phyloP scores from a whole-genome alignment of 2,888 invertebrate species.

The Lochmaea crataegi region DNA sequence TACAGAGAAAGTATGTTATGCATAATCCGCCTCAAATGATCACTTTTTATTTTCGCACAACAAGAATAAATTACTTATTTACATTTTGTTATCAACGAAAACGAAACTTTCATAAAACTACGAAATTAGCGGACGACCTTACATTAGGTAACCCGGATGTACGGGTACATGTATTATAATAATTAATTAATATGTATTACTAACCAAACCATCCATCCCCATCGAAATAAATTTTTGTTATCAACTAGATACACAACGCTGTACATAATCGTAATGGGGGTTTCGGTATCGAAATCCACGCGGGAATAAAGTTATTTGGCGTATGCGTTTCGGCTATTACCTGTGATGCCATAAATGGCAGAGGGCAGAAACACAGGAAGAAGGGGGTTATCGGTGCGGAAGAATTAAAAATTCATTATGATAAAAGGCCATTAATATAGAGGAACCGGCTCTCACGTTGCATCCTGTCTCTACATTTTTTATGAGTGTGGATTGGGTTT shows the following conservation, averaged over 20 bases:
- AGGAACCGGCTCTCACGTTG: slow-evolving; percentile 28
- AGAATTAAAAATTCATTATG: slow-evolving; percentile 40
- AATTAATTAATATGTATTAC: background rate
- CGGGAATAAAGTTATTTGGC: slow-evolving; percentile 10
- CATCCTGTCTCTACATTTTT: slow-evolving; percentile 36
- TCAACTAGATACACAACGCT: background rate
- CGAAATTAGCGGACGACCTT: too few relatives aligned
- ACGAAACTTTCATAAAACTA: too few relatives aligned
- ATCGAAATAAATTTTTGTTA: background rate
- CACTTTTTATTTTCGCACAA: too few relatives aligned
- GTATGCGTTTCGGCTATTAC: slow-evolving; percentile 19
- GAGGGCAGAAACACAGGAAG: slow-evolving; percentile 30
- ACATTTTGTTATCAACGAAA: too few relatives aligned
- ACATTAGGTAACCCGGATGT: background rate
- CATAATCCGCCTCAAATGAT: too few relatives aligned
- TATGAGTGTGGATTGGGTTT: slow-evolving; percentile 34
- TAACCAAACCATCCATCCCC: background rate
- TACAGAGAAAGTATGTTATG: too few relatives aligned
- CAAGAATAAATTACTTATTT: too few relatives aligned
- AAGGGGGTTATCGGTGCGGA: slow-evolving; percentile 36
- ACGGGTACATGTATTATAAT: background rate
- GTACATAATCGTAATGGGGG: background rate
- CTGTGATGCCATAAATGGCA: slow-evolving; percentile 11
- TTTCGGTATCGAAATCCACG: slow-evolving; percentile 5
- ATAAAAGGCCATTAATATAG: slow-evolving; percentile 38